phyloP scores from a whole-genome alignment of 2,888 invertebrate species.

The Enchytraeus crypticus region DNA sequence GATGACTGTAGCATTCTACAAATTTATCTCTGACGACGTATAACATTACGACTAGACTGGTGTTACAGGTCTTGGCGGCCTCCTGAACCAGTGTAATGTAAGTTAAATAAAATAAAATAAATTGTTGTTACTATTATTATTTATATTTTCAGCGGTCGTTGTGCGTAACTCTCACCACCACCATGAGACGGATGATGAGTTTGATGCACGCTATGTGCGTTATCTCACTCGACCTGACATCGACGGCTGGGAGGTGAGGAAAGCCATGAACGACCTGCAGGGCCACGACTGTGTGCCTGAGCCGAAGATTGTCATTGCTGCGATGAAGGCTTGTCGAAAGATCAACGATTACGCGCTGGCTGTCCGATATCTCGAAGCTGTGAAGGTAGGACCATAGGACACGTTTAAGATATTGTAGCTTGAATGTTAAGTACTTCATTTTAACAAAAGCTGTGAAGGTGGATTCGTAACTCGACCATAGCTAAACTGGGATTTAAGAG shows the following conservation, averaged over 20 bases:
- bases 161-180: slow-evolving; percentile 4
- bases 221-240: slow-evolving; percentile 79
- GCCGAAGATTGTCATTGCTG: slow-evolving; percentile 76
- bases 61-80: too few species aligned
- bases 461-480: too few species aligned
- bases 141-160: too few species aligned
- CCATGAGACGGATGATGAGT: slow-evolving; percentile 31
- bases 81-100: too few species aligned
- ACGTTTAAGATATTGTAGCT: not conserved
- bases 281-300: slow-evolving; percentile 88
- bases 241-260: slow-evolving; percentile 88
- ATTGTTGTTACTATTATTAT: too few species aligned
- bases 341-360: slow-evolving; percentile 89
- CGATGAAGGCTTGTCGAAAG: slow-evolving; percentile 79
- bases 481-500: too few species aligned
- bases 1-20: too few species aligned
- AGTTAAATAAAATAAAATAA: too few species aligned
- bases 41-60: too few species aligned
- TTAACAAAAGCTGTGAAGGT: too few species aligned
- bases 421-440: too few species aligned
- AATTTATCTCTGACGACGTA: too few species aligned
- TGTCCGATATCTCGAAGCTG: slow-evolving; percentile 80
- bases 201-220: slow-evolving; percentile 45
- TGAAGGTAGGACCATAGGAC: slow-evolving; percentile 55
- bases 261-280: slow-evolving; percentile 56